A percentile compares a stretch with the other conserved stretches of the same genome.
Conservation (phyloP, 2,797 vertebrate genomes). For the Betta splendens region DNA sequence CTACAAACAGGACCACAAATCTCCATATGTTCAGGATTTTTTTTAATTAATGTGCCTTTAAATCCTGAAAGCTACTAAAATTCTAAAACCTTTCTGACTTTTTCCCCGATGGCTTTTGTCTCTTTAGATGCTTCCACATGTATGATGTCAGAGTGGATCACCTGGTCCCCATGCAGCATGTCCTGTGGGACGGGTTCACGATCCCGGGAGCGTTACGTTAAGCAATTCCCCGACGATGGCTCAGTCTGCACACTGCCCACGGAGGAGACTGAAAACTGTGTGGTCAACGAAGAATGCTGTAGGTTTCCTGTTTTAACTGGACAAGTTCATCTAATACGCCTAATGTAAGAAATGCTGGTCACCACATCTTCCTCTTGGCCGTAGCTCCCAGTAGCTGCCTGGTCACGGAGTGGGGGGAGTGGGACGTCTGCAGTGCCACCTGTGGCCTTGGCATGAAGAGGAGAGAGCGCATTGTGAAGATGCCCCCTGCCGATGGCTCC, state of each 20-base stretch:
- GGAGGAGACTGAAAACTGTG: constrained; percentile 92
- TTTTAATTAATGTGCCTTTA: neutral
- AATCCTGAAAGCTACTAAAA: neutral
- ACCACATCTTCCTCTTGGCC: constrained; percentile 14
- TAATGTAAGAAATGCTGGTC: constrained; percentile 9
- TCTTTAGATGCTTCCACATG: constrained; percentile 90
- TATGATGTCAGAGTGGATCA: constrained; percentile 99
- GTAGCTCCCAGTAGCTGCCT: constrained; percentile 95
- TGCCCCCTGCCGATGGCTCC: constrained; percentile 93
- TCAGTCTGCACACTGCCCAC: constrained; percentile 92
- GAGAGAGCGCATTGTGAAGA: constrained; percentile 94
- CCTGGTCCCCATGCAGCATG: constrained; percentile 94
- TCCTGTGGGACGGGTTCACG: constrained; percentile 91
- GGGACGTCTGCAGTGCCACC: constrained; percentile 96
- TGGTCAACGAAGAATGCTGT: constrained; percentile 96
- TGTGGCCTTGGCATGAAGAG: constrained; percentile 95
- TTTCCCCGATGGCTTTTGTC: constrained; percentile 5
- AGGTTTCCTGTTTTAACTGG: constrained; percentile 66
- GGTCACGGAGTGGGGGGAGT: constrained; percentile 96
- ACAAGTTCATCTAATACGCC: neutral
- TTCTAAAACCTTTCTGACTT: neutral
- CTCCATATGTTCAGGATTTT: neutral
- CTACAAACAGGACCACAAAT: neutral
- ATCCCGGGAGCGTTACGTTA: constrained; percentile 94
- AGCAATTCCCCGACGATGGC: constrained; percentile 96